Percentiles rank a stretch among this genome's conserved stretches.
Conservation (phyloP, 1,140 invertebrate species). For the Drosophila kohkoa region DNA sequence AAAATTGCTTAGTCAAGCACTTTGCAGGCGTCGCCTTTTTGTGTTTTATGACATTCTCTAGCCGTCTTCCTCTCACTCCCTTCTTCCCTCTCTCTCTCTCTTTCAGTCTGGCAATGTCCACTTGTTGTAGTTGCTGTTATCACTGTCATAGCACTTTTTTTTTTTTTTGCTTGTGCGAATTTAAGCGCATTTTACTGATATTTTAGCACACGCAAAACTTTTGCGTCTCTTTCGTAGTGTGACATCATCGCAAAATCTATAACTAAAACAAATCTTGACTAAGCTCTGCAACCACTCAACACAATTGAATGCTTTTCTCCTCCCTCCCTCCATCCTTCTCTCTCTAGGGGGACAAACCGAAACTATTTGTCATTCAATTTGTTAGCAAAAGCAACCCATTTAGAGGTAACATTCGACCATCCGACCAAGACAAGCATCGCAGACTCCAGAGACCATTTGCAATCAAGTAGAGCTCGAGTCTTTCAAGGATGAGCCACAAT, state of each 20-base stretch:
- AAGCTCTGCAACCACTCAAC: slow-evolving; percentile 16
- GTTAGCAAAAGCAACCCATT: slow-evolving; percentile 5
- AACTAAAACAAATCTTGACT: slow-evolving; percentile 11
- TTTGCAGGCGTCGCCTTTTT: slow-evolving; percentile 72
- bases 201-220: slow-evolving; percentile 3
- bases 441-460: not conserved
- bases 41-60: slow-evolving; percentile 70
- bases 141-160: slow-evolving; percentile 29
- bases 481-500: not conserved
- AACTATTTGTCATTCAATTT: slow-evolving; percentile 14
- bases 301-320: slow-evolving; percentile 11
- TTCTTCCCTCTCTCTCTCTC: not conserved
- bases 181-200: slow-evolving; percentile 2
- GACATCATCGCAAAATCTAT: slow-evolving; percentile 15
- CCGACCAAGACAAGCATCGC: not conserved
- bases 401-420: not conserved
- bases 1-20: slow-evolving; percentile 75
- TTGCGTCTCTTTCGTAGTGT: not conserved
- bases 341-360: not conserved
- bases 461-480: not conserved
- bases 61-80: not conserved
- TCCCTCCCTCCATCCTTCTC: not conserved
- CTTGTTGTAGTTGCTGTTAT: slow-evolving; percentile 40
- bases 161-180: not conserved
- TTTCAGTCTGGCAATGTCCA: not conserved